Evolutionary conservation across 1,140 invertebrate species (phyloP), one percentile per base, ranked within the genome.

Genomic region (Psilanteris sp.): DNA sequence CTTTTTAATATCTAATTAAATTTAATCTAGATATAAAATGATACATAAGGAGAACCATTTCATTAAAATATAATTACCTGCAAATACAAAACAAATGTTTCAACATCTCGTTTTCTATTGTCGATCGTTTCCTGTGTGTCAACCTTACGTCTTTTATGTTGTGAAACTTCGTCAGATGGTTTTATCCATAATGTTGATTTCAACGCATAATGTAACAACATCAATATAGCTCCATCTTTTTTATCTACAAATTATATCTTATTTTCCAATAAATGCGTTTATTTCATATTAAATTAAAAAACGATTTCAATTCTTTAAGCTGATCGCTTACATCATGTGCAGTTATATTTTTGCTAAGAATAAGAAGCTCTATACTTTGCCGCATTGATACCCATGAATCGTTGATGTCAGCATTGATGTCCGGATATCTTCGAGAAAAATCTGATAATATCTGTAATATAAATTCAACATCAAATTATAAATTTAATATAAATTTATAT

Each of bases 211-310:
- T 16, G 20, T 5, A 41, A 24, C 6, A 41, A 22, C 16, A 41
- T 41, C n/a, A 41, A 9, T 2, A 41, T 41, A 22, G n/a, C 18
- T 11, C 16, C 37, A 41, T 41, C 37, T 24, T 41, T 41, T 22
- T 11, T 22, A 6, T 41, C 37, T 41, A 36, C 10, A 32, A 3
- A 32, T 32, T 16, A 16, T n/a, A n/a, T n/a, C n/a, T n/a, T n/a
- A n/a, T n/a, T n/a, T n/a, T n/a, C n/a, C n/a, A n/a, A n/a, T n/a
- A n/a, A n/a, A n/a, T n/a, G n/a, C n/a, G n/a, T n/a, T n/a, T n/a
- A n/a, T n/a, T n/a, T n/a, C n/a, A n/a, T n/a, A 14, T 34, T 34
- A 13, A 4, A 32, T 32, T n/a, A 32, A 32, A 11, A 11, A 32
- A 36, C n/a, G n/a, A 8, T 8, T 8, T 16, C 6, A 36, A n/a